Evolutionary conservation across 2,113 vertebrate species (phyloP).

Genomic region (Oxyura jamaicensis): DNA sequence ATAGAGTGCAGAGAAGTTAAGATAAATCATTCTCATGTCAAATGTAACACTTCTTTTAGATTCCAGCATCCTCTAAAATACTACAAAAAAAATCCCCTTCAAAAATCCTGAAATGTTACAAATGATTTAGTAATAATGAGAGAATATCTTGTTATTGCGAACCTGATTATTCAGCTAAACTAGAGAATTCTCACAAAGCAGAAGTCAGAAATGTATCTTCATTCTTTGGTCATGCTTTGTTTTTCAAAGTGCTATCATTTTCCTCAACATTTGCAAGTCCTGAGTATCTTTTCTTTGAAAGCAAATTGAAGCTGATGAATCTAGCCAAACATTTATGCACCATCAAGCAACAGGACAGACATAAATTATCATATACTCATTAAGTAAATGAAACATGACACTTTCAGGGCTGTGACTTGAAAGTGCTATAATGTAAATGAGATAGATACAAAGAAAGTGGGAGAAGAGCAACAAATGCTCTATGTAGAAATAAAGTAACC

Average conservation of each 20-base stretch:
- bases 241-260: background rate
- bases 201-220: background rate
- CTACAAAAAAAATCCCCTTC: background rate
- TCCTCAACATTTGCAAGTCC: background rate
- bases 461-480: background rate
- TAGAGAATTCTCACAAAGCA: background rate
- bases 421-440: constrained; percentile 13
- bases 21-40: background rate
- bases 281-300: constrained; percentile 49
- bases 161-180: background rate
- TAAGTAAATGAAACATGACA: constrained; percentile 73
- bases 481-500: background rate
- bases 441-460: background rate
- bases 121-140: background rate
- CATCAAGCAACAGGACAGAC: constrained; percentile 46
- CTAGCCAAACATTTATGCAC: constrained; percentile 40
- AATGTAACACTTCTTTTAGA: background rate
- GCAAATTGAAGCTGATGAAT: constrained; percentile 57
- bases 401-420: constrained; percentile 19
- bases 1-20: background rate
- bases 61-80: background rate
- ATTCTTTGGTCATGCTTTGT: background rate
- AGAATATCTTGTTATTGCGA: background rate
- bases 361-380: constrained; percentile 70
- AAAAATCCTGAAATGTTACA: background rate